Evolutionary conservation across 2,113 vertebrate species (phyloP).

Genomic region (Naja naja): DNA sequence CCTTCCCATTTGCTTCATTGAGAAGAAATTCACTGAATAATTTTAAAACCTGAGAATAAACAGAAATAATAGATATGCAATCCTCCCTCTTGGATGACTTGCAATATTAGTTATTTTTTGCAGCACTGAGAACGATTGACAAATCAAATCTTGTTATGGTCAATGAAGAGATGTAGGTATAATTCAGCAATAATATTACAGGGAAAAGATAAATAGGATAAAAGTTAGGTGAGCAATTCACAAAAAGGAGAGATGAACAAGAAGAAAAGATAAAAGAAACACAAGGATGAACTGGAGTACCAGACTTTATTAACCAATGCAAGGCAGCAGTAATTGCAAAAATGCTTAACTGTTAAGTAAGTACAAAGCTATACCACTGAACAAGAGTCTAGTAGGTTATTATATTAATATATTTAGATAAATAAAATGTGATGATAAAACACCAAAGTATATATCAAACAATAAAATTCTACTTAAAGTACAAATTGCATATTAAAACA

Average conservation of each 20-base stretch:
- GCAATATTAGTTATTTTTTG: neutral
- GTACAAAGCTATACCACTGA: neutral
- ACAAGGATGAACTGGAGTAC: neutral
- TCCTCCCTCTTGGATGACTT: neutral
- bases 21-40: neutral
- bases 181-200: neutral
- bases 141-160: neutral
- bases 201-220: neutral
- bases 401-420: neutral
- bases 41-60: neutral
- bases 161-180: neutral
- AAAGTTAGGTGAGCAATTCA: neutral
- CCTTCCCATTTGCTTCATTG: neutral
- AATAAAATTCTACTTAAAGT: neutral
- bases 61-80: neutral
- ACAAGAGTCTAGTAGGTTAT: neutral
- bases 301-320: neutral
- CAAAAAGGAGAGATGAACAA: neutral
- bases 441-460: neutral
- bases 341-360: neutral
- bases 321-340: neutral
- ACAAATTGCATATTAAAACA: neutral
- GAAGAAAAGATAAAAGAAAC: neutral
- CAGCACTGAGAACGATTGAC: neutral
- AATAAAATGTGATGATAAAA: neutral